Evolutionary conservation across 2,113 vertebrate species (phyloP).

Genomic region (Heteronetta atricapilla): DNA sequence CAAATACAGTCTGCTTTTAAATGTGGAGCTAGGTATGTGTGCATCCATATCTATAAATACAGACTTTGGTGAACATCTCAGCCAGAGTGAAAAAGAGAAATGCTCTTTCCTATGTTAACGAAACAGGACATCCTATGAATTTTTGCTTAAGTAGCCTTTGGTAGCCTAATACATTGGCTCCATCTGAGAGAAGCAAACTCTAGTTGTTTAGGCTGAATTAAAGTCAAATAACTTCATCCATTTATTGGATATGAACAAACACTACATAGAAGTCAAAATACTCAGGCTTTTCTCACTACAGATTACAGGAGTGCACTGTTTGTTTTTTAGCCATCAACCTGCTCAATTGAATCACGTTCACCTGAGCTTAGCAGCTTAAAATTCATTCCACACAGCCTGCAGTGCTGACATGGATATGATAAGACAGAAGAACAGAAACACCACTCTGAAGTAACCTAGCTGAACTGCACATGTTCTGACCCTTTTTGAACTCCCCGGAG

Average conservation of each 20-base stretch:
- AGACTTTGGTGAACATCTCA: not conserved
- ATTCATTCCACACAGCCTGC: conserved; percentile 88
- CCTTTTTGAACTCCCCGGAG: conserved; percentile 87
- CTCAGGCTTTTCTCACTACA: conserved; percentile 65
- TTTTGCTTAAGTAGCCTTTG: not conserved
- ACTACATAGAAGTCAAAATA: not conserved
- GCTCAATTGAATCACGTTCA: conserved; percentile 82
- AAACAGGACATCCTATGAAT: not conserved
- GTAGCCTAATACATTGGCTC: not conserved
- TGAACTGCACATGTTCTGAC: conserved; percentile 89
- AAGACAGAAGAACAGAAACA: conserved; percentile 90
- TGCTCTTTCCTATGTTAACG: not conserved
- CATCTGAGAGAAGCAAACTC: not conserved
- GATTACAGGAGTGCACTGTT: conserved; percentile 66
- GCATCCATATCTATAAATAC: not conserved
- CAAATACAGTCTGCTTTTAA: not conserved
- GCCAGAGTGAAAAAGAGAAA: not conserved
- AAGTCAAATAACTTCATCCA: not conserved
- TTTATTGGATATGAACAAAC: not conserved
- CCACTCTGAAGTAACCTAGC: conserved; percentile 88
- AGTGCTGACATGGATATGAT: conserved; percentile 97
- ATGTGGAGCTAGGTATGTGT: not conserved
- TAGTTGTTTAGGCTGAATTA: not conserved
- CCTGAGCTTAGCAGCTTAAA: conserved; percentile 82
- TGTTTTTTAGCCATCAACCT: conserved; percentile 80